Conservation (phyloP, 2,113 vertebrate genomes). For the Sinocyclocheilus anshuiensis region DNA sequence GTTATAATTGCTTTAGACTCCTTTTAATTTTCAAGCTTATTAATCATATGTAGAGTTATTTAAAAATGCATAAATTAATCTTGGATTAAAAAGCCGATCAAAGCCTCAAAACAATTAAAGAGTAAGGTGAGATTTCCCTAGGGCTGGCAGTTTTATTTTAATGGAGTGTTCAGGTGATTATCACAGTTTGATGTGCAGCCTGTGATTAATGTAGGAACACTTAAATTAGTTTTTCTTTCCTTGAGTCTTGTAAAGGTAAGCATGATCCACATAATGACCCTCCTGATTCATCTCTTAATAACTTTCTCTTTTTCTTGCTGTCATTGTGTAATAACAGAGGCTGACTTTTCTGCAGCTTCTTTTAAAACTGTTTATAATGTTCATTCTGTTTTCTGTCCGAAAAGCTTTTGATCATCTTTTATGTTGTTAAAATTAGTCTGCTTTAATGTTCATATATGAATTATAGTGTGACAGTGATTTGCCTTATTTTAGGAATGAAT, state of each 20-base stretch:
- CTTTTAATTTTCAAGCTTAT: conserved; percentile 99
- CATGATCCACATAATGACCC: conserved; percentile 87
- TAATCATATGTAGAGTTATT: conserved; percentile 99
- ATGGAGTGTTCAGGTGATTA: conserved; percentile 99
- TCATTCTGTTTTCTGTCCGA: not conserved
- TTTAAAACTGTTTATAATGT: not conserved
- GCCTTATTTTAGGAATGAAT: not conserved
- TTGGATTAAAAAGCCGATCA: conserved; percentile 99
- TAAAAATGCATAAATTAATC: conserved; percentile 99
- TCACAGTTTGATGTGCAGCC: conserved; percentile 92
- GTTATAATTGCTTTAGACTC: conserved; percentile 99
- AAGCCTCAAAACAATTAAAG: conserved; percentile 99
- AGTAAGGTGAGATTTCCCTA: conserved; percentile 99
- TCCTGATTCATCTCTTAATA: conserved; percentile 71
- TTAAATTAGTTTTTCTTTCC: conserved; percentile 89
- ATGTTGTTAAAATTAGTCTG: not conserved
- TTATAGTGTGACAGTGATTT: not conserved
- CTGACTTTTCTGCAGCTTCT: not conserved
- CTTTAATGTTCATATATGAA: too few species aligned
- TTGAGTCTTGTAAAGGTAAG: conserved; percentile 79
- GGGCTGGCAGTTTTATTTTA: conserved; percentile 99
- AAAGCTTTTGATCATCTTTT: not conserved
- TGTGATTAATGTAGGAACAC: conserved; percentile 99
- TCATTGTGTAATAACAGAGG: conserved; percentile 19
- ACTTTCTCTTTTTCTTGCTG: conserved; percentile 39